Conservation (phyloP, 1,140 invertebrate genomes). For the Bombus waltoni region DNA sequence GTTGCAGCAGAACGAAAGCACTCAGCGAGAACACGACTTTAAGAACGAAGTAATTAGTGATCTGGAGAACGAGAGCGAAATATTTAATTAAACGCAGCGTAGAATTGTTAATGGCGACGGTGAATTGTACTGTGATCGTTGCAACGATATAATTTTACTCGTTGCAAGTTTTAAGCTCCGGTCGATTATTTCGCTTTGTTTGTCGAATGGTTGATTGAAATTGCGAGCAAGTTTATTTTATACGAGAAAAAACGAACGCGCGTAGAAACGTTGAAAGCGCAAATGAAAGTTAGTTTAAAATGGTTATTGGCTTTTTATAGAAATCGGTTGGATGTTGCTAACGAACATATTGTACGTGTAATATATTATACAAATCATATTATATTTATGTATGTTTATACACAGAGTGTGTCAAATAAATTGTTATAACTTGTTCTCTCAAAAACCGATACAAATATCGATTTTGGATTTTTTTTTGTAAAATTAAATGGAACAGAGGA, state of each 20-base stretch:
- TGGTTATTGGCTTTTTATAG: neutral
- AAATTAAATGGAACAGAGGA: too few relatives aligned
- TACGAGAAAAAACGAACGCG: neutral
- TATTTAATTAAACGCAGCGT: neutral
- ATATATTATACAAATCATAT: too few relatives aligned
- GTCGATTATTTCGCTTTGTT: neutral
- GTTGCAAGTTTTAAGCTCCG: neutral
- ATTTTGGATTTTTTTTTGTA: too few relatives aligned
- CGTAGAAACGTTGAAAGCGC: neutral
- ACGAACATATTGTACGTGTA: neutral
- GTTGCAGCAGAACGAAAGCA: neutral
- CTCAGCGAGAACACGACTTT: too few relatives aligned
- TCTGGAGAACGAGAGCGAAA: neutral
- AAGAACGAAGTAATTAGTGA: neutral
- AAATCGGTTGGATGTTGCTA: neutral
- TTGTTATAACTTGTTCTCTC: too few relatives aligned
- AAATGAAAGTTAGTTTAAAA: neutral
- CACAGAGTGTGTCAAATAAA: too few relatives aligned
- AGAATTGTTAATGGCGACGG: neutral
- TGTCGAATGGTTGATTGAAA: neutral
- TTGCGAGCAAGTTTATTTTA: neutral
- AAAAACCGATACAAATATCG: too few relatives aligned
- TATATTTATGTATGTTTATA: too few relatives aligned
- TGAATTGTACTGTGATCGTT: neutral
- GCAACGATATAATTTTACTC: neutral